A percentile compares a stretch with the other conserved stretches of the same genome.
Evolutionary conservation across 2,797 vertebrate genomes (phyloP).

Genomic region (Galaxias olidus): DNA sequence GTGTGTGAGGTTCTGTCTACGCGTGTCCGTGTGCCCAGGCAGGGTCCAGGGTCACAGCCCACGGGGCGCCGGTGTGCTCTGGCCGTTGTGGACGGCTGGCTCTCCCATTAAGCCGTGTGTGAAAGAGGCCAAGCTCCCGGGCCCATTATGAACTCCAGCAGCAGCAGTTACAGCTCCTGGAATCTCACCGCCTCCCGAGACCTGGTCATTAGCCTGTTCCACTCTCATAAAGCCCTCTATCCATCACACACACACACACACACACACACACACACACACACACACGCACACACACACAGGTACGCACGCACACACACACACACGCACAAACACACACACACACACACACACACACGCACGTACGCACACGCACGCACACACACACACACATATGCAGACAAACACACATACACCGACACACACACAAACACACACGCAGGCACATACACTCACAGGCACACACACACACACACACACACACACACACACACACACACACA

Average conservation of each 20-base stretch:
- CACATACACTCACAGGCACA: no score
- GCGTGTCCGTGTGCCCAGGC: no score
- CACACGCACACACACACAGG: constrained; percentile 32
- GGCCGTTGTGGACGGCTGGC: constrained; percentile 44
- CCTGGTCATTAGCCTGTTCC: constrained; percentile 61
- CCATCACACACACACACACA: constrained; percentile 66
- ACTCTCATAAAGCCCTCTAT: constrained; percentile 72
- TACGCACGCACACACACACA: constrained; percentile 14
- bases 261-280: constrained; percentile 58
- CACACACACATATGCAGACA: constrained; percentile 17
- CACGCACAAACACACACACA: constrained; percentile 14
- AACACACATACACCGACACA: constrained; percentile 8
- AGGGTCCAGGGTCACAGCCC: no score
- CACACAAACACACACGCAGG: constrained; percentile 22
- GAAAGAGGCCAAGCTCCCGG: constrained; percentile 68
- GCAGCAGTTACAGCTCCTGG: constrained; percentile 55
- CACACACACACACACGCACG: constrained; percentile 15
- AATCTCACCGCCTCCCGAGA: constrained; percentile 60
- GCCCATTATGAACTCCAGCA: constrained; percentile 67
- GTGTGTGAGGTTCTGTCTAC: no score
- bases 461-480: constrained; percentile 15
- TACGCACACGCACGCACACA: not conserved
- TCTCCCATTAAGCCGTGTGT: constrained; percentile 63
- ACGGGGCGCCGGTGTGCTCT: no score
- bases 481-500: constrained; percentile 1